Conservation (phyloP, 2,797 vertebrate genomes). For the Danio choprae region DNA sequence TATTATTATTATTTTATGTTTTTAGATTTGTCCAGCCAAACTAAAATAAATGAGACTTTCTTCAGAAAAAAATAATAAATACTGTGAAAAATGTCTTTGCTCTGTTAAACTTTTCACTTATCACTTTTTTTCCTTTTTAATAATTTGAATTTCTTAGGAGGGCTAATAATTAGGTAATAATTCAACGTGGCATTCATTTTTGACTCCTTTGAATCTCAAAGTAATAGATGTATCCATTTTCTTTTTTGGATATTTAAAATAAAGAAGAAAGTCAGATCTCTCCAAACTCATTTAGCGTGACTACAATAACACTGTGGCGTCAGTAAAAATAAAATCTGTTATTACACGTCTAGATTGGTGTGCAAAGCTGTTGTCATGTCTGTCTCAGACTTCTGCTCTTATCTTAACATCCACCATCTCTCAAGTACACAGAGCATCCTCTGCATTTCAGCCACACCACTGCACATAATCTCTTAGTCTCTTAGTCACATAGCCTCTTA, state of each 20-base stretch:
- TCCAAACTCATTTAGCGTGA: not conserved
- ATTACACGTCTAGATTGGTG: not conserved
- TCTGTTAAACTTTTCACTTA: too few relatives aligned
- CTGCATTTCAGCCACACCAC: not conserved
- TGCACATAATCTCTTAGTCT: not conserved
- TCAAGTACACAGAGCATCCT: not conserved
- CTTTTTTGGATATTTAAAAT: not conserved
- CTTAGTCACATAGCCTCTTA: not conserved
- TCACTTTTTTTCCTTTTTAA: too few relatives aligned
- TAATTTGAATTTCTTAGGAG: too few relatives aligned
- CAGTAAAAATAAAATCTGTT: not conserved
- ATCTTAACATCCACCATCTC: not conserved
- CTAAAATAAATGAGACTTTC: too few relatives aligned
- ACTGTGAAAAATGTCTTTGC: too few relatives aligned
- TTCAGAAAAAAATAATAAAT: too few relatives aligned
- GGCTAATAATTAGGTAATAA: too few relatives aligned
- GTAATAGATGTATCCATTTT: not conserved
- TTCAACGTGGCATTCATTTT: too few relatives aligned
- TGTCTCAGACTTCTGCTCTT: conserved; percentile 1
- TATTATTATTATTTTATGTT: too few relatives aligned
- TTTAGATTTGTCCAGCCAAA: too few relatives aligned
- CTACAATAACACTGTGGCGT: conserved; percentile 6
- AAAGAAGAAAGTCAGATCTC: conserved; percentile 4
- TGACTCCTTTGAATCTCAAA: too few relatives aligned
- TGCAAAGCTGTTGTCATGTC: conserved; percentile 1